These are phyloP conservation scores for Discoglossus pictus DNA, from an alignment of 2,797 vertebrate genomes.

Conservation along the genomic window DNA sequence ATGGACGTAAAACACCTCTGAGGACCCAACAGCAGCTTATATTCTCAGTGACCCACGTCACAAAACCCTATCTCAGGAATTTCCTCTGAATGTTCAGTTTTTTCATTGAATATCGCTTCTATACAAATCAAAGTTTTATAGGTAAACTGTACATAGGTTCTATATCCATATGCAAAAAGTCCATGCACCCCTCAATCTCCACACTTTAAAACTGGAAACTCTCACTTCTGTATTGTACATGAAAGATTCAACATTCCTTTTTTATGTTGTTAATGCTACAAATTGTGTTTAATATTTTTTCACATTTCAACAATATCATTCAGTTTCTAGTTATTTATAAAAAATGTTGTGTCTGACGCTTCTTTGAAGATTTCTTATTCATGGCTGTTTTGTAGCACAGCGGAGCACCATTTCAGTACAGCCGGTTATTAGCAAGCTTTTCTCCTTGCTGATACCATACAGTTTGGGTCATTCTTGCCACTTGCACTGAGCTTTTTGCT, in stretches of 20 bases:
- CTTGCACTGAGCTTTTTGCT: conserved; percentile 78
- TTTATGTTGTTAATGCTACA: conserved; percentile 86
- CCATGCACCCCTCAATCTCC: conserved; percentile 87
- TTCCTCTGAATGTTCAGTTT: conserved; percentile 97
- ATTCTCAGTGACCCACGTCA: conserved; percentile 93
- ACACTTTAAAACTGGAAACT: conserved; percentile 86
- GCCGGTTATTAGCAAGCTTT: conserved; percentile 65
- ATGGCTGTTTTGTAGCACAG: conserved; percentile 70
- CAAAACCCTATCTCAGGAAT: conserved; percentile 98
- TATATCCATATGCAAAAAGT: conserved; percentile 95
- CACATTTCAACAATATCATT: conserved; percentile 86
- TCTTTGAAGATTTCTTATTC: conserved; percentile 77
- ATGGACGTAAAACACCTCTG: conserved; percentile 88
- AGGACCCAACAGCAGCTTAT: conserved; percentile 90
- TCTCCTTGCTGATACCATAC: conserved; percentile 73
- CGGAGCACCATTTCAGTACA: conserved; percentile 71
- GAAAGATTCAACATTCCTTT: conserved; percentile 92
- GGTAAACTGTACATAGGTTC: conserved; percentile 86
- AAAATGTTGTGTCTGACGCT: conserved; percentile 82
- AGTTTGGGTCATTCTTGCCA: conserved; percentile 76
- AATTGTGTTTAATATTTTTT: conserved; percentile 66
- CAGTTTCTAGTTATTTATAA: conserved; percentile 82
- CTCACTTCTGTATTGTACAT: conserved; percentile 80
- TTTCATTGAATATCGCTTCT: conserved; percentile 89
- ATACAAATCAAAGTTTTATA: conserved; percentile 86